A percentile compares a stretch with the other conserved stretches of the same genome.
These are phyloP conservation scores for Nothoprocta perdicaria DNA, from an alignment of 2,113 vertebrate species.

Conservation along the genomic window DNA sequence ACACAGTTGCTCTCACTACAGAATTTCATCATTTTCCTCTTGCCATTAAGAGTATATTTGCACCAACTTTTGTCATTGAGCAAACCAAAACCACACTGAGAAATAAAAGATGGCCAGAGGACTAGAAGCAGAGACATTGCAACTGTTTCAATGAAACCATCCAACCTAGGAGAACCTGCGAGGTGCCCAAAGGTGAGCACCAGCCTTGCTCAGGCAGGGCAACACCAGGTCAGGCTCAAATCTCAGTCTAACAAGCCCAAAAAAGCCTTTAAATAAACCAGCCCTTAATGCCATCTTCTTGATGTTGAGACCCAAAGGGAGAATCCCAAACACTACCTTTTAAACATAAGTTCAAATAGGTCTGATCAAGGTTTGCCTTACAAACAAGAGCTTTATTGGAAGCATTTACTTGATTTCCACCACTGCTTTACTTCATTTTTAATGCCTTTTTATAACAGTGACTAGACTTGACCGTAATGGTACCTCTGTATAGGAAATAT, in stretches of 20 bases:
- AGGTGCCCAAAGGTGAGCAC: neutral
- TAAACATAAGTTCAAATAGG: conserved; percentile 27
- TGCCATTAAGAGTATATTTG: neutral
- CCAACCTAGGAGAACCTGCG: neutral
- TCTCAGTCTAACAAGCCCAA: neutral
- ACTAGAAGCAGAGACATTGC: fast-evolving
- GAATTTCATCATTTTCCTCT: neutral
- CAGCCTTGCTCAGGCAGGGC: neutral
- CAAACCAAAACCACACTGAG: neutral
- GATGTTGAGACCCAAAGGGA: neutral
- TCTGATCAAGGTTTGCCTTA: conserved; percentile 52
- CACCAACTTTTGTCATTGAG: neutral
- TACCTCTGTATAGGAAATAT: conserved; percentile 66
- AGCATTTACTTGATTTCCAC: conserved; percentile 41
- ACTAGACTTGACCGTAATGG: conserved; percentile 49
- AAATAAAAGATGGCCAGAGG: neutral
- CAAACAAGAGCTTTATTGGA: conserved; percentile 26
- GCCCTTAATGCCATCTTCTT: neutral
- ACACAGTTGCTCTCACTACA: neutral
- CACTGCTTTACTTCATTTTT: conserved; percentile 63
- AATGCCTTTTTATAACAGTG: conserved; percentile 64
- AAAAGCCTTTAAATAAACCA: neutral
- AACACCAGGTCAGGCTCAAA: neutral
- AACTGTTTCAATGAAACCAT: neutral
- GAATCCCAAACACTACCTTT: neutral